These are phyloP conservation scores for Micropterix aruncella DNA, from an alignment of 2,888 invertebrate genomes.

Conservation along the genomic window DNA sequence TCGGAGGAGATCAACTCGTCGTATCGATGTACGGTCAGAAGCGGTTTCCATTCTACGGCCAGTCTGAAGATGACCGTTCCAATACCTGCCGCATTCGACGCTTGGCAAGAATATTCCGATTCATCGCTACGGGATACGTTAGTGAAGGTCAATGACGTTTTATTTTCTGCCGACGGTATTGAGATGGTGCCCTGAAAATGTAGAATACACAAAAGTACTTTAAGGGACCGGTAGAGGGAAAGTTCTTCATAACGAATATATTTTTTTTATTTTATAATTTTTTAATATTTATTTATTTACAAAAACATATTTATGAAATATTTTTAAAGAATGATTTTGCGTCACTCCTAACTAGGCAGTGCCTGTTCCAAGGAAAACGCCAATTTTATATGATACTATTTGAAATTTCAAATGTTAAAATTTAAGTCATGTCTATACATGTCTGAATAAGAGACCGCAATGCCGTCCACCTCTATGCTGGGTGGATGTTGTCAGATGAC, in stretches of 20 bases:
- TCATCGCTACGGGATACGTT: constrained; percentile 28
- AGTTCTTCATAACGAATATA: too few relatives aligned
- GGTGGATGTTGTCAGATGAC: too few relatives aligned
- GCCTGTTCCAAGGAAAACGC: too few relatives aligned
- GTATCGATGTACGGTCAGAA: constrained; percentile 13
- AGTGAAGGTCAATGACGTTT: constrained; percentile 14
- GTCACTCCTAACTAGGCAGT: too few relatives aligned
- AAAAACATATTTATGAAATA: not conserved
- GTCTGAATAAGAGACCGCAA: too few relatives aligned
- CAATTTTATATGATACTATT: too few relatives aligned
- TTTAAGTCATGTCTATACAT: too few relatives aligned
- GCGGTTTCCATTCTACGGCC: constrained; percentile 36
- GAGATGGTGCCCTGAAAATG: not conserved
- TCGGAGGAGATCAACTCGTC: constrained; percentile 19
- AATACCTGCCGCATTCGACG: constrained; percentile 41
- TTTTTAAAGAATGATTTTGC: too few relatives aligned
- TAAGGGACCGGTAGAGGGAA: too few relatives aligned
- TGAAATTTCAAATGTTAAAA: constrained; percentile 12
- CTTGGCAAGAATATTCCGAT: constrained; percentile 43
- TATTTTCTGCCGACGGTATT: not conserved
- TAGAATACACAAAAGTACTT: too few relatives aligned
- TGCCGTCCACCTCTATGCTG: too few relatives aligned
- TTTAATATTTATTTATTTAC: not conserved
- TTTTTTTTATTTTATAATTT: not conserved
- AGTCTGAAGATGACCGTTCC: constrained; percentile 35